Evolutionary conservation across 2,888 invertebrate genomes (phyloP), one percentile per base, ranked within the genome.

Genomic region (Pyrrhosoma nymphula): DNA sequence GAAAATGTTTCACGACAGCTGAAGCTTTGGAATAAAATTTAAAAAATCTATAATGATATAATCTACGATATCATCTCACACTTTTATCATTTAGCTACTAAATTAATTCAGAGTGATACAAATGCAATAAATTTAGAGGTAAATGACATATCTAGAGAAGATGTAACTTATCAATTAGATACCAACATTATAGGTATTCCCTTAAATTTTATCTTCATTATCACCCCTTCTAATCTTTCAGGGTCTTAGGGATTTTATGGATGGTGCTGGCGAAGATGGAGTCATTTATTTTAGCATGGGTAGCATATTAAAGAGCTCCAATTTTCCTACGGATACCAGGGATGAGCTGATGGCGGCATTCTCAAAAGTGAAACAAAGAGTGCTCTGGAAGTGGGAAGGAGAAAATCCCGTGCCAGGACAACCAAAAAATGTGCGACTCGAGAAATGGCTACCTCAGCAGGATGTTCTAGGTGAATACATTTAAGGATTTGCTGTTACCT

Each of bases 211-310:
- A 47, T 47, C 8, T 47, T 8, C 47, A 47, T 4, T 47, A 47
- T 47, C 8, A 4, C 47, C 8, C 8, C 47, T 8, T 47, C 47
- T 20, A 18, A 18, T 90, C 18, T 69, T 26, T 47, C 35, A 95
- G 95, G 97, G 97, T n/a, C 96, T 97, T 96, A 97, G 97, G 96
- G 96, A 96, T 23, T 96, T 97, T 89, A 96, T 97, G 95, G 97
- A 97, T 96, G 97, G 97, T 56, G 97, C 97, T 0, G 93, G 93
- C 56, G 96, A 96, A 30, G 97, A 97, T 95, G 97, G 97, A n/a
- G 97, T 97, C 56, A 97, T 98, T 95, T 98, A 97, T 96, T 97
- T 98, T 97, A 97, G 97, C 96, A 97, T 98, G 96, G 98, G 98
- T 20, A 98, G 98, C 12, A 97, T 98, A 97, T 97, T 98, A 0